Evolutionary conservation across 2,113 vertebrate species (phyloP), one percentile per base, ranked within the genome.

Genomic region (Ibidorhyncha struthersii): DNA sequence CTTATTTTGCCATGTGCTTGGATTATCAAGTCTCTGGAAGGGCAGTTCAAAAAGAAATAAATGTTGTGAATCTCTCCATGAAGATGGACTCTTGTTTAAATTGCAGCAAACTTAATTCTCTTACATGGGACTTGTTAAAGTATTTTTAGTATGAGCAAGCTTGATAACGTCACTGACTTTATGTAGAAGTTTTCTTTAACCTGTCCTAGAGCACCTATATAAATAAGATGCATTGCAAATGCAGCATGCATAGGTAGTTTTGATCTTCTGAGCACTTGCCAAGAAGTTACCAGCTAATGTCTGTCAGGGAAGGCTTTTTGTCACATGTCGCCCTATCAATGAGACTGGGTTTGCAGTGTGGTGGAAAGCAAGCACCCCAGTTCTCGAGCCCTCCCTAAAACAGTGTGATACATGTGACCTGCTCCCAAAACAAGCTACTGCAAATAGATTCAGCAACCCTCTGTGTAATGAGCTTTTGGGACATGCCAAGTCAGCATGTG

Each of bases 121-220:
- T 91, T 87, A 20, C 17, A 20, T 59, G 43, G 26, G 32, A 50
- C 50, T 87, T 77, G 43, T 84, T 85, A 12, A 91, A 78, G 61
- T 85, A 58, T 74, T 94, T 72, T 95, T 58, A 55, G 22, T 55
- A 56, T 55, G 26, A 87, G 19, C 73, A 82, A 82, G 43, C 66
- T 90, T 1, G 0, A 40, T 91, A 89, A 71, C 0, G 0, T 59
- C 84, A 61, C 78, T 82, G 61, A 21, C 41, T 82, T 91, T 40
- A 69, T 76, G 36, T 15, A 36, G 59, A 95, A 77, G 38, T 74
- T 86, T 66, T 56, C 77, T 96, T 62, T 82, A 85, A 71, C 67
- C 47, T 91, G 29, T 91, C 91, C 66, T 52, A 69, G 55, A 73
- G 25, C 65, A 82, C 38, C 61, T 89, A 6, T 79, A n/a, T 74